Base-by-base conservation (phyloP, 1,140 invertebrate genomes). In the Ceratosolen fusciceps region DNA sequence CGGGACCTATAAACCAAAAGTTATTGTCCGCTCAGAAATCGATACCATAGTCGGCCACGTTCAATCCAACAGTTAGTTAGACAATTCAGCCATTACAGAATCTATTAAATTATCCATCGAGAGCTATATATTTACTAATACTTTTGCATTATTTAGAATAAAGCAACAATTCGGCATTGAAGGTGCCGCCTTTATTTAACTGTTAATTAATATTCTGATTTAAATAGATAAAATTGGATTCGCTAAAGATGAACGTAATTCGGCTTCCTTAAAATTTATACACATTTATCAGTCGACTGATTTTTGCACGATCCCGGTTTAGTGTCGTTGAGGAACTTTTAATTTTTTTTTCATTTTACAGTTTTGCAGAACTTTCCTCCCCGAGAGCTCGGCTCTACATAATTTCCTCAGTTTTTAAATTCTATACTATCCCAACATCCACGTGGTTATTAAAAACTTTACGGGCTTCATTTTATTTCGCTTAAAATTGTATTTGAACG, bases 1-100 rank as follows among this genome's bases (percentile, higher is more conserved):
- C 1, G 75, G 71, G 79, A 79, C 74, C 74, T 26, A 56, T 62
- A 79, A 82, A 81, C 74, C 62, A 70, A 84, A 85, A 86, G 84
- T 82, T 81, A 83, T 85, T 78, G 70, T 34, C 39, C n/a, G 34
- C n/a, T 43, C 39, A 43, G 5, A 43, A 16, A 52, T 52, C 76
- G 26, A 49, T 77, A 47, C 34, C 1, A 3, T 37, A 4, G 34
- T 8, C 24, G 9, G n/a, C 21, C 16, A 60, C 26, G 43, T 72
- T 71, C 62, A 65, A 39, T 19, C 4, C 54, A 79, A 73, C 65
- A 56, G 58, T 31, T 47, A 4, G 14, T 10, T 14, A 16, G 29
- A 65, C n/a, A 79, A 79, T 79, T 73, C 56, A 16, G 31, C 77
- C 39, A 79, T 79, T 79, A 73, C 58, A 24, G n/a, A n/a, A 68